Evolutionary conservation across 2,113 vertebrate genomes (phyloP).

Genomic region (Anoura caudifer): DNA sequence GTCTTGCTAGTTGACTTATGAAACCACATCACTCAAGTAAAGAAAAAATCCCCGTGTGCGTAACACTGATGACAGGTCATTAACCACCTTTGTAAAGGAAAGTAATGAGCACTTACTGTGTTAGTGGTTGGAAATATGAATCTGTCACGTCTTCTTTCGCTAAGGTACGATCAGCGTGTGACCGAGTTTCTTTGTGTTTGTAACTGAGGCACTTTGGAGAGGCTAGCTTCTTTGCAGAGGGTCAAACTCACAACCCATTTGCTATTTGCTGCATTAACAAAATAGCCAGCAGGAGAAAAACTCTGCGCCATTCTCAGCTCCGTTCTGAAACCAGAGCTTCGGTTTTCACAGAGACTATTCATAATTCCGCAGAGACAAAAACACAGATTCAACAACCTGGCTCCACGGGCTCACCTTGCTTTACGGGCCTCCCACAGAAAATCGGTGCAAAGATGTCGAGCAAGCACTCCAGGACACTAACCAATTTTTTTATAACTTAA

Average conservation of each 20-base stretch:
- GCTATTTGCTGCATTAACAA: not conserved
- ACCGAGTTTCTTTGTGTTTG: not conserved
- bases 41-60: not conserved
- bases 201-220: not conserved
- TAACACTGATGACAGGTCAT: not conserved
- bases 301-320: not conserved
- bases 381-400: not conserved
- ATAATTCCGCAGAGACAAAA: not conserved
- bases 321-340: not conserved
- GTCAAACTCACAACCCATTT: not conserved
- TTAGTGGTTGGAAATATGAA: not conserved
- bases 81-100: not conserved
- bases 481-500: not conserved
- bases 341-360: not conserved
- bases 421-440: not conserved
- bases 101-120: not conserved
- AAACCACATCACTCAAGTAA: not conserved
- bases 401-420: not conserved
- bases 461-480: not conserved
- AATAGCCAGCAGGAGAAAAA: conserved; percentile 18
- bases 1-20: not conserved
- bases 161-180: not conserved
- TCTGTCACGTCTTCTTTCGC: not conserved
- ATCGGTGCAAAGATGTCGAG: not conserved
- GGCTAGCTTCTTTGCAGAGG: not conserved